These are phyloP conservation scores for Neoseiulus cucumeris DNA, from an alignment of 1,140 invertebrate genomes.

Conservation along the genomic window DNA sequence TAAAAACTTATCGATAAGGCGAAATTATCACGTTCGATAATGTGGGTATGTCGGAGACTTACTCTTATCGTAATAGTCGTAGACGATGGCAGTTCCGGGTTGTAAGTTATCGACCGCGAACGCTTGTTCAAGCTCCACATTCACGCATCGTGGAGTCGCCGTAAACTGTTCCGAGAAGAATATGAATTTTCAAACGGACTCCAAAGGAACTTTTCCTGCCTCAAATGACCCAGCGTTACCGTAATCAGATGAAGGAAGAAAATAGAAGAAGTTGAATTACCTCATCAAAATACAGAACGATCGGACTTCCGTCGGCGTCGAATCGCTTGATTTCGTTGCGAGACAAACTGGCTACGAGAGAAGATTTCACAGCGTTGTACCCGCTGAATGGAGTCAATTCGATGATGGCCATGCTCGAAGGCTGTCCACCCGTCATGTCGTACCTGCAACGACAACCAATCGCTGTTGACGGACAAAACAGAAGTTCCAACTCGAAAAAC, in stretches of 20 bases:
- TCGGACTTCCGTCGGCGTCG: slow-evolving; percentile 14
- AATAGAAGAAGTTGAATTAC: no score
- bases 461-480: no score
- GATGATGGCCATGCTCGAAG: slow-evolving; percentile 41
- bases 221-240: background rate
- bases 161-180: slow-evolving; percentile 11
- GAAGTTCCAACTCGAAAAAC: no score
- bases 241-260: background rate
- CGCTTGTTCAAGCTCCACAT: slow-evolving; percentile 11
- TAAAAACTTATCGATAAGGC: no score
- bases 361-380: slow-evolving; percentile 35
- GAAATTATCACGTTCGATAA: no score
- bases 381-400: slow-evolving; percentile 43
- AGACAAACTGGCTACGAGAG: slow-evolving; percentile 24
- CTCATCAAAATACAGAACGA: slow-evolving; percentile 16
- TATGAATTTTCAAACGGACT: no score
- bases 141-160: background rate
- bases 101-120: slow-evolving; percentile 29
- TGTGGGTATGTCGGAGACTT: background rate
- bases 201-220: no score
- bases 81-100: slow-evolving; percentile 39
- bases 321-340: background rate
- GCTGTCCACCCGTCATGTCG: background rate
- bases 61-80: slow-evolving; percentile 41
- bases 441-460: background rate